Percentiles rank a stretch among this genome's conserved stretches.
Evolutionary conservation across 1,140 invertebrate species (phyloP).

Genomic region (Zaprionus nigranus): DNA sequence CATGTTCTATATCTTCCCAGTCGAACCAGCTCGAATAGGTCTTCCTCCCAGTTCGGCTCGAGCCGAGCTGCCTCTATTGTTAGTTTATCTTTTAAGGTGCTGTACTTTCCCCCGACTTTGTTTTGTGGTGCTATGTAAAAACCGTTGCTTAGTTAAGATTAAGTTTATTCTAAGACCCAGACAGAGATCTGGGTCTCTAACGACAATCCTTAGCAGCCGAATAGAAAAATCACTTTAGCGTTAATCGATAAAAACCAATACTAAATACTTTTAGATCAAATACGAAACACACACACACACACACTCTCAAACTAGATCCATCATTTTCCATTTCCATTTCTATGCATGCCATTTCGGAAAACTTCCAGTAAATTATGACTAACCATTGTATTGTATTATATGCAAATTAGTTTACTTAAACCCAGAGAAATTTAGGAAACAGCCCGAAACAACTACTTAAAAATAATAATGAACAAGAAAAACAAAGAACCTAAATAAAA

Average conservation of each 20-base stretch:
- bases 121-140: conserved; percentile 53
- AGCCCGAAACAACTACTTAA: conserved; percentile 50
- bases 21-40: background rate
- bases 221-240: conserved; percentile 17
- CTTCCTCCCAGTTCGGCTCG: conserved; percentile 4
- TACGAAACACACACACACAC: conserved; percentile 7
- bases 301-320: conserved; percentile 42
- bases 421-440: conserved; percentile 33
- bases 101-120: conserved; percentile 14
- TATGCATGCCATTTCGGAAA: conserved; percentile 43
- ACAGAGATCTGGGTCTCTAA: conserved; percentile 28
- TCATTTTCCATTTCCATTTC: conserved; percentile 34
- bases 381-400: conserved; percentile 68
- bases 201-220: conserved; percentile 74
- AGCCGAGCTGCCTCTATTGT: conserved; percentile 23
- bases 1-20: background rate
- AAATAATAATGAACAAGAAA: conserved; percentile 57
- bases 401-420: conserved; percentile 65
- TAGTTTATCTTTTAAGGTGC: conserved; percentile 40
- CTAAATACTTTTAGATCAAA: conserved; percentile 17
- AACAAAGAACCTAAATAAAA: conserved; percentile 22
- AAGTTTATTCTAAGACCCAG: conserved; percentile 27
- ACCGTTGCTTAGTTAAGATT: conserved; percentile 44
- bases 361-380: conserved; percentile 68
- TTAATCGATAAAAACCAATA: conserved; percentile 25